Conservation (phyloP, 2,797 vertebrate genomes). For the Buceros bicornis region DNA sequence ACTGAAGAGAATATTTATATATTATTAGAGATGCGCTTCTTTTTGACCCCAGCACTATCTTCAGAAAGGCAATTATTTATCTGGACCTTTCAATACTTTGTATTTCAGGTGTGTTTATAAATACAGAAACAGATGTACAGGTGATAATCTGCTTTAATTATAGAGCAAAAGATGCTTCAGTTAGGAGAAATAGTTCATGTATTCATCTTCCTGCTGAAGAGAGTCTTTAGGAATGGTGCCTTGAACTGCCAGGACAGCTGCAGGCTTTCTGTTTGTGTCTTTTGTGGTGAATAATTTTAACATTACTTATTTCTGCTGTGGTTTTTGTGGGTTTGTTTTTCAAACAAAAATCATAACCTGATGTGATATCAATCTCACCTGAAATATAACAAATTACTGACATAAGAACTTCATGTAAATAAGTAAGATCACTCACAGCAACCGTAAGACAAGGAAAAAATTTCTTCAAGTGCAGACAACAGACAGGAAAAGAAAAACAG, state of each 20-base stretch:
- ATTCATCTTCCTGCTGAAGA: not conserved
- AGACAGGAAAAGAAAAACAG: not conserved
- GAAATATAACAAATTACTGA: not conserved
- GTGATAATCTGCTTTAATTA: not conserved
- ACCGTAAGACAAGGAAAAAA: not conserved
- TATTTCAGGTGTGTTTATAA: not conserved
- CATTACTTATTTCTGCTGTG: not conserved
- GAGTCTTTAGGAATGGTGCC: not conserved
- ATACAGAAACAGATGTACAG: not conserved
- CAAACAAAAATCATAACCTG: not conserved
- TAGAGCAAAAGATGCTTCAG: not conserved
- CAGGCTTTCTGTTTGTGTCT: not conserved
- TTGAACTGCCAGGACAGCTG: not conserved
- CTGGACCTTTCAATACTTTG: not conserved
- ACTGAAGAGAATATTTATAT: not conserved
- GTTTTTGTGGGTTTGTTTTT: not conserved
- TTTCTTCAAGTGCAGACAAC: not conserved
- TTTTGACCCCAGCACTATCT: not conserved
- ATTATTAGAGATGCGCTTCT: not conserved
- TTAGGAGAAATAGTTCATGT: not conserved
- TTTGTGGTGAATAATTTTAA: not conserved
- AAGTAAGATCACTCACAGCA: not conserved
- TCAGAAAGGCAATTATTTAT: not conserved
- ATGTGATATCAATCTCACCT: not conserved
- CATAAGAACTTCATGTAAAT: not conserved